Evolutionary conservation across 2,888 invertebrate species (phyloP), one percentile per base, ranked within the genome.

Genomic region (Drosophila atripex): DNA sequence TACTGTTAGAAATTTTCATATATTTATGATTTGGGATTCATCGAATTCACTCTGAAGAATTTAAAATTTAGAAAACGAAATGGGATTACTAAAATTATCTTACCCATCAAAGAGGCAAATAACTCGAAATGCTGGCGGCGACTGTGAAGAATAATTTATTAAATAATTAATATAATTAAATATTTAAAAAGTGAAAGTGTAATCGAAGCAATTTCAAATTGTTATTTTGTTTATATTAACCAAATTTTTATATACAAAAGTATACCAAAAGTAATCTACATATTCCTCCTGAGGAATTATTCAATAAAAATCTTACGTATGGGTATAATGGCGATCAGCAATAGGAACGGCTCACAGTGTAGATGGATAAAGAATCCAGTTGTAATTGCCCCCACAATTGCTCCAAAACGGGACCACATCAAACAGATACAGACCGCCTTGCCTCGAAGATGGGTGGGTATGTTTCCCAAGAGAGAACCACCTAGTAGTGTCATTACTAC

Each of bases 351-450:
- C 21, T 77, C 71, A 23, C 86, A 86, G 25, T 46, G 39, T 0
- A 46, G 9, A 16, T 79, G 74, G 14, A 80, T 50, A 14, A 41
- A 52, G 11, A 55, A 30, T 1, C 83, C 86, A 43, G 83, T 51
- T 5, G 76, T 14, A 1, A 60, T 46, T 1, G 71, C 64, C 3
- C 83, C 86, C 3, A 76, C 41, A 1, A 76, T 73, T 2, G 85
- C 80, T 0, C 86, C 86, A 35, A 66, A 61, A 3, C 86, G 80
- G 3, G 73, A 66, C 71, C 80, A 75, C 69, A 80, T 83, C 49
- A 83, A 35, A 12, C 75, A 70, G 12, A 86, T 75, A 28, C 86
- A 78, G 11, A 85, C 23, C 0, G 85, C 86, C 52, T 78, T 86
- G 5, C 66, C 85, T 1, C 86, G 75, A 2, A 78, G 9, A 38